phyloP scores from a whole-genome alignment of 2,888 invertebrate genomes.

The Exephanes ischioxanthus region DNA sequence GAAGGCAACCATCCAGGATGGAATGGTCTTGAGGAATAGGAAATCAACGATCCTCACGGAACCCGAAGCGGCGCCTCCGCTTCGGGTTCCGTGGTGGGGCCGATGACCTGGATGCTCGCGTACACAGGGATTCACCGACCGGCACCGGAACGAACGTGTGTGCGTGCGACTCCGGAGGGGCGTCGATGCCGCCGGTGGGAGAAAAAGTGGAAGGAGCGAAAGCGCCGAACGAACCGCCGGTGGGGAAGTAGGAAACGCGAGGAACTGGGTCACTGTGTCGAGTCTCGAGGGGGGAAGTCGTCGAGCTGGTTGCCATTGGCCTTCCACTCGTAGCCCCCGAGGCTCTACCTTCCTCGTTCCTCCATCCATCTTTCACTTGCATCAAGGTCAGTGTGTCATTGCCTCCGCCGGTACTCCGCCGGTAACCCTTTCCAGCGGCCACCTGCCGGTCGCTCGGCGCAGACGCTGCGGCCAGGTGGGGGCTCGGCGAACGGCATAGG shows the following conservation, averaged over 20 bases:
- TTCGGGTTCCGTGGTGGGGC: conserved; percentile 68
- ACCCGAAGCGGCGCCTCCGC: neutral
- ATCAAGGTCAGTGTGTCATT: conserved; percentile 83
- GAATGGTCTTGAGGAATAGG: conserved; percentile 10
- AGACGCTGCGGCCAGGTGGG: conserved; percentile 62
- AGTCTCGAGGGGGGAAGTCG: conserved; percentile 63
- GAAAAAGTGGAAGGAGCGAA: conserved; percentile 57
- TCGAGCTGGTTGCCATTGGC: conserved; percentile 70
- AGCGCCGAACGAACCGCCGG: conserved; percentile 43
- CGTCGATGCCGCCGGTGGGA: conserved; percentile 53
- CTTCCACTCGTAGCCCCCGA: conserved; percentile 61
- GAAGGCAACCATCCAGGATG: neutral
- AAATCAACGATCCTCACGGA: conserved; percentile 4
- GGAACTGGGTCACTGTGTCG: conserved; percentile 76
- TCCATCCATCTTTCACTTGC: conserved; percentile 42
- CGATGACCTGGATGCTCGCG: conserved; percentile 78
- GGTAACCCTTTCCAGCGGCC: conserved; percentile 26
- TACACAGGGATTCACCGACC: conserved; percentile 59
- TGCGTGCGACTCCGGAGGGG: conserved; percentile 25
- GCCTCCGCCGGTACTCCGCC: conserved; percentile 73
- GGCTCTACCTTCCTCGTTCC: conserved; percentile 25
- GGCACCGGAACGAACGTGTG: conserved; percentile 17
- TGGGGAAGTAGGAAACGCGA: conserved; percentile 75
- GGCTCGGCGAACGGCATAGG: conserved; percentile 77
- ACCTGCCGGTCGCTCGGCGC: conserved; percentile 51